Evolutionary conservation across 2,113 vertebrate species (phyloP), one percentile per base, ranked within the genome.

Genomic region (Mionectes macconnelli): DNA sequence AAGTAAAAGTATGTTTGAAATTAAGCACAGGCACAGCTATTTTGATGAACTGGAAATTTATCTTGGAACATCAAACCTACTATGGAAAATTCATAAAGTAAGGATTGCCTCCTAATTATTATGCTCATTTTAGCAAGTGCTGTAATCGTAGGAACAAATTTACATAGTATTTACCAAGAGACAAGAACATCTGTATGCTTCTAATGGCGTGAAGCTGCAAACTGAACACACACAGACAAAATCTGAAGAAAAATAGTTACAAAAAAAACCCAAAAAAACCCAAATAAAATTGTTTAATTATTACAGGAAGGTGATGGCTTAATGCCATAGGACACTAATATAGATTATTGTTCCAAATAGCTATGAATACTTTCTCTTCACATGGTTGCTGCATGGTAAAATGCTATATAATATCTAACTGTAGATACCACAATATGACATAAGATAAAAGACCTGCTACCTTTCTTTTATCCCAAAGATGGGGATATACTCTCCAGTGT

Each of bases 81-180:
- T 84, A 92, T 81, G 93, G 94, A 96, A 96, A 97, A 96, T 97
- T 95, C 93, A 97, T 97, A 96, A 96, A 89, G 85, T 60, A 47
- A 88, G 93, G 88, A 85, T 96, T 96, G 92, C 64, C 85, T 96
- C 90, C 64, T 96, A 96, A 95, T 96, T 97, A 96, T 89, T 88
- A 50, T 59, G 45, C 76, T 94, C 92, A 89, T 92, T 94, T 96
- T 77, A 96, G 83, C 90, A 96, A 93, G 56, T 93, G 66, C 86
- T 97, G 35, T 96, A 96, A 96, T 97, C 93, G 87, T 68, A 89
- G 74, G 91, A 95, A 96, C 95, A 96, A 96, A 96, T 97, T 95
- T 97, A 87, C 94, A 97, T 94, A 96, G 76, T 78, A 84, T 78
- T 96, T 95, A 96, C 86, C 44, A 60, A 93, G 59, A 88, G 85